Base-by-base conservation (phyloP, 2,888 invertebrate genomes). In the Acanthopleura granulata region DNA sequence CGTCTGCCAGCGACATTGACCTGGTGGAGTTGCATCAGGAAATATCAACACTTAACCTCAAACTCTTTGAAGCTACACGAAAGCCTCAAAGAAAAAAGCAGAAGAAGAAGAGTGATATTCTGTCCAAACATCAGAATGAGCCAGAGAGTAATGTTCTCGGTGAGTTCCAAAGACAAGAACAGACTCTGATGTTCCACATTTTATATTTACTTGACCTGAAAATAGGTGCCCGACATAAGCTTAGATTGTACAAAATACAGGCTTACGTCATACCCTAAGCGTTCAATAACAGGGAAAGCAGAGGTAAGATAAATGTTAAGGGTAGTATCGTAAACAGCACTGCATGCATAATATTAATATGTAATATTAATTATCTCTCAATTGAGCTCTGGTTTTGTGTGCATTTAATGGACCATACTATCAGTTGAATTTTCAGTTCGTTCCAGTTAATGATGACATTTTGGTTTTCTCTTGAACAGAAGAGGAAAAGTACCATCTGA, bases 401-500 rank as follows among this genome's bases (percentile, higher is more conserved):
- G 40, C 3, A 40, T 6, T n/a, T n/a, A n/a, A n/a, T n/a, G n/a
- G n/a, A n/a, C n/a, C n/a, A n/a, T n/a, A n/a, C n/a, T n/a, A n/a
- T n/a, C n/a, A n/a, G n/a, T n/a, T n/a, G n/a, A n/a, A n/a, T n/a
- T n/a, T 29, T 70, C 27, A 25, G 27, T 25, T n/a, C 18, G 40
- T 72, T 15, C 15, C 27, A 15, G 57, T n/a, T n/a, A 40, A 40
- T 40, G 40, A 3, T 40, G 40, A 40, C 40, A 22, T n/a, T 61
- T 61, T 61, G 25, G 11, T 6, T n/a, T 61, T 61, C 61, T 61
- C 3, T 61, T 61, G n/a, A 22, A 61, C 85, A 86, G 88, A 83
- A 73, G 86, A 84, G 50, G 84, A 84, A 74, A 81, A 80, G 72
- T 83, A 83, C 74, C 84, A 85, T 49, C 72, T 85, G 14, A 84